Evolutionary conservation across 1,140 invertebrate genomes (phyloP), one percentile per base, ranked within the genome.

Genomic region (Gryllus bimaculatus): DNA sequence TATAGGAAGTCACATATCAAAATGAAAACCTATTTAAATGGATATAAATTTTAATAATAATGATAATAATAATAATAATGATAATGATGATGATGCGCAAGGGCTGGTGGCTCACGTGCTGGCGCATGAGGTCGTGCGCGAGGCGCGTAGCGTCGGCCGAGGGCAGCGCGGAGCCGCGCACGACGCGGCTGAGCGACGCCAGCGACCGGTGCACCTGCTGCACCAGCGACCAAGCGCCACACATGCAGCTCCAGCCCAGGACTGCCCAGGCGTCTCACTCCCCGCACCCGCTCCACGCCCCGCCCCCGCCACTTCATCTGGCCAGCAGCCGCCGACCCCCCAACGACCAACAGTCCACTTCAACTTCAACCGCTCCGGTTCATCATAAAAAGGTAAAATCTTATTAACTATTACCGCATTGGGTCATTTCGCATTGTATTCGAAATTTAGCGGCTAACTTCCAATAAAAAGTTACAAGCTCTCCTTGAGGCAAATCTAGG

Each of bases 171-270:
- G 86, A 87, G 21, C 91, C 91, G 81, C 90, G 86, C 79, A 91
- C 88, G 47, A 91, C 88, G 84, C 91, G 91, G 81, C 90, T 91
- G 7, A 95, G 83, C 79, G 84, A 82, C 18, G 89, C 89, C 79
- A 95, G 84, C 81, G 87, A 85, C 78, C 86, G 85, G 81, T 90
- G 91, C 48, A 92, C 87, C 8, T 83, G 81, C 82, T 89, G 87
- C 0, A 90, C 83, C 13, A 90, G 81, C 73, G 80, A n/a, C n/a
- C 78, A 6, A 89, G 80, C 8, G 88, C 88, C 80, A 88, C 80
- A 88, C 87, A 78, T 85, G 86, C 79, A 88, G 87, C 83, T 93
- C 91, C 73, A 92, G 13, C 83, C 76, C 8, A 90, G 83, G 84
- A 89, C 81, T 85, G 83, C 80, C 82, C 48, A 92, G 89, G 87